phyloP scores from a whole-genome alignment of 2,113 vertebrate species.

The Asarcornis scutulata region DNA sequence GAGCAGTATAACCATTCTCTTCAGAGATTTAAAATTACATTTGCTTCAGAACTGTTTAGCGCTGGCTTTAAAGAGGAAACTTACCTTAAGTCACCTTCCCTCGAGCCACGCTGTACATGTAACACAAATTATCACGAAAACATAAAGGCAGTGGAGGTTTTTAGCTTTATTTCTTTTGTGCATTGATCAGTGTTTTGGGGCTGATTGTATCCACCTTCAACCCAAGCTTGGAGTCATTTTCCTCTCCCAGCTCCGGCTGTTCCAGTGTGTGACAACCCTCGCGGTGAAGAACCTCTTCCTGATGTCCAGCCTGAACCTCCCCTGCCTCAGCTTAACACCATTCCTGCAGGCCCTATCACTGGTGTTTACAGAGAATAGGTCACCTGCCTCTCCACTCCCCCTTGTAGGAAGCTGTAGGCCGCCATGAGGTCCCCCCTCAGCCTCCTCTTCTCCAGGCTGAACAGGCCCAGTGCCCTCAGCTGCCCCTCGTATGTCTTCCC shows the following conservation, averaged over 20 bases:
- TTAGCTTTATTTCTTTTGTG: neutral
- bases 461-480: too few relatives aligned
- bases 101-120: accelerated
- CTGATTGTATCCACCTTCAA: neutral
- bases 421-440: too few relatives aligned
- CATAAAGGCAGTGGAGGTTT: neutral
- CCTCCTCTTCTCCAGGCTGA: too few relatives aligned
- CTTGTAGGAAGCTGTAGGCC: too few relatives aligned
- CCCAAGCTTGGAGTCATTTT: neutral
- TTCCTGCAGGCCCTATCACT: too few relatives aligned
- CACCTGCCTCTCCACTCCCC: too few relatives aligned
- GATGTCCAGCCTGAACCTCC: too few relatives aligned
- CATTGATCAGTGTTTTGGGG: neutral
- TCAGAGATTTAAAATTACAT: neutral
- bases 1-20: neutral
- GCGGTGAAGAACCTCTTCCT: too few relatives aligned
- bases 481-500: too few relatives aligned
- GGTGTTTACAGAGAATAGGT: too few relatives aligned
- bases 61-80: neutral
- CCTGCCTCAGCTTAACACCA: too few relatives aligned
- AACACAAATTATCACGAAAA: neutral
- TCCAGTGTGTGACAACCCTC: too few relatives aligned
- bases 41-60: neutral
- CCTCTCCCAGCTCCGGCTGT: neutral
- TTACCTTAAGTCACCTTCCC: neutral